Conservation (phyloP, 2,797 vertebrate genomes). For the Furcifer pardalis region DNA sequence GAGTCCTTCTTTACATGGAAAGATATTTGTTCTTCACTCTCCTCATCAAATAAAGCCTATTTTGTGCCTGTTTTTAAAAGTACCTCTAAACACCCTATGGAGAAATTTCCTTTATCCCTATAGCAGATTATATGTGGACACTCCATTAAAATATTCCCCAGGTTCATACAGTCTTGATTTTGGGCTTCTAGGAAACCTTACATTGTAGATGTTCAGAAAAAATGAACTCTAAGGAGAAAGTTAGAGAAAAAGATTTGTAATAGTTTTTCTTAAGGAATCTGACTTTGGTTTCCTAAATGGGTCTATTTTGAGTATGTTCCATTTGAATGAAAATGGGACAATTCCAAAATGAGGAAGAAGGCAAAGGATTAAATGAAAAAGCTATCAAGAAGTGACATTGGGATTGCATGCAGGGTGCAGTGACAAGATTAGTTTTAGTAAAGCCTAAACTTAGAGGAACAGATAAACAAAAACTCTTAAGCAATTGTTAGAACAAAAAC, state of each 20-base stretch:
- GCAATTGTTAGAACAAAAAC: too few relatives aligned
- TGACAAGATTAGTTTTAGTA: neutral
- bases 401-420: neutral
- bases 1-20: neutral
- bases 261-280: neutral
- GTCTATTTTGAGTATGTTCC: neutral
- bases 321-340: neutral
- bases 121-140: neutral
- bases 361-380: neutral
- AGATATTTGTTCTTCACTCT: neutral
- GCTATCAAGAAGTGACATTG: neutral
- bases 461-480: neutral
- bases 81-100: neutral
- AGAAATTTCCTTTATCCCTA: neutral
- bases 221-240: too few relatives aligned
- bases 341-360: neutral
- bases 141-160: neutral
- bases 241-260: neutral
- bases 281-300: neutral
- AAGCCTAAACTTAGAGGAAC: neutral
- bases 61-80: neutral
- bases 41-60: too few relatives aligned
- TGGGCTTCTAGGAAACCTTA: neutral
- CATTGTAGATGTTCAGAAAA: neutral
- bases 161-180: neutral